Conservation (phyloP, 2,888 invertebrate species). For the Macrosoma leucophasiata region DNA sequence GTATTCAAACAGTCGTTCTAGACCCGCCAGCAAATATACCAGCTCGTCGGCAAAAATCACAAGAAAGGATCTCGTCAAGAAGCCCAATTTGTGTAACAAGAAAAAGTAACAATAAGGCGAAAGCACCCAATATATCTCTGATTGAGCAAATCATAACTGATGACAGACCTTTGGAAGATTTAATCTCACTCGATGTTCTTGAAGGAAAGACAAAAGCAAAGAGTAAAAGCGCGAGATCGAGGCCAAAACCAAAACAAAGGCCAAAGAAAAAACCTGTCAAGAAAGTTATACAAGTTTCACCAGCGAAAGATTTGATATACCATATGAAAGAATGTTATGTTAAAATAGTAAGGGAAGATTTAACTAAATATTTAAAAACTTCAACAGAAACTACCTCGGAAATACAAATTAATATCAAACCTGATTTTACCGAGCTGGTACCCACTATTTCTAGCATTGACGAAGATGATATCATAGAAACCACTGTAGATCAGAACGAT, state of each 20-base stretch:
- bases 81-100: slow-evolving; percentile 35
- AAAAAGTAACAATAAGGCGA: slow-evolving; percentile 36
- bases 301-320: slow-evolving; percentile 20
- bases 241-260: slow-evolving; percentile 26
- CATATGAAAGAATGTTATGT: slow-evolving; percentile 53
- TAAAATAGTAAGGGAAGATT: slow-evolving; percentile 39
- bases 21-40: slow-evolving; percentile 31
- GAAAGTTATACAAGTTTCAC: slow-evolving; percentile 25
- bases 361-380: slow-evolving; percentile 38
- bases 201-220: slow-evolving; percentile 38
- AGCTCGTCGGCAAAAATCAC: slow-evolving; percentile 33
- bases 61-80: slow-evolving; percentile 35
- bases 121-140: slow-evolving; percentile 58
- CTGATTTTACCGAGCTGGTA: too few species aligned
- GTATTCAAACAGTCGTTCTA: slow-evolving; percentile 31
- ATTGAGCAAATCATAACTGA: slow-evolving; percentile 63
- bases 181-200: slow-evolving; percentile 57
- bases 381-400: too few species aligned
- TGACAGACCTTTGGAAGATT: slow-evolving; percentile 60
- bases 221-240: slow-evolving; percentile 27
- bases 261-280: slow-evolving; percentile 31
- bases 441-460: too few species aligned
- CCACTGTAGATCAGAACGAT: slow-evolving; percentile 41
- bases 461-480: slow-evolving; percentile 27
- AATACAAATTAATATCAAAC: too few species aligned